phyloP scores from a whole-genome alignment of 2,113 vertebrate species.

The Syrrhaptes paradoxus region DNA sequence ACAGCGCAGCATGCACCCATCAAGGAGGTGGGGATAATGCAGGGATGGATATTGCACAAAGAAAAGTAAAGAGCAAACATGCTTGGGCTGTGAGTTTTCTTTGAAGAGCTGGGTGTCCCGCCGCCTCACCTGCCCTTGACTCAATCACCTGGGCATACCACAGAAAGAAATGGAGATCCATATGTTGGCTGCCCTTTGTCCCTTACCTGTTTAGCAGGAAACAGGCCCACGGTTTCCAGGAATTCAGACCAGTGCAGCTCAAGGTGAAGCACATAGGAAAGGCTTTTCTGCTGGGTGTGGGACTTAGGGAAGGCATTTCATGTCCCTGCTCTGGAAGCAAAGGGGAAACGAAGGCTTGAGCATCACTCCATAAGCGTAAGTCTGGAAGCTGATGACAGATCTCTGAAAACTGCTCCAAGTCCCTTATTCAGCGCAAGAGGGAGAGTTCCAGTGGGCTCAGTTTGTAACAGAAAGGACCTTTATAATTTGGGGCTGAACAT shows the following conservation, averaged over 20 bases:
- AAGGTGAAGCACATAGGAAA: neutral
- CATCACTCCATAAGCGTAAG: neutral
- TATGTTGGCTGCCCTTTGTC: neutral
- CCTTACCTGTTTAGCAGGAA: neutral
- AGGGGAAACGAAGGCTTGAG: neutral
- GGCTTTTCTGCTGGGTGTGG: neutral
- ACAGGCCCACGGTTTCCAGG: neutral
- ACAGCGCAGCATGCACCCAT: accelerated
- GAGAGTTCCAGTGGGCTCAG: neutral
- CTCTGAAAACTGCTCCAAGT: neutral
- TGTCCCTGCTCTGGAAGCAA: neutral
- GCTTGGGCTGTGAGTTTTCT: neutral
- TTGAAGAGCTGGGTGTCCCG: neutral
- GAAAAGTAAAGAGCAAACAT: neutral
- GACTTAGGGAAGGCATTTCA: neutral
- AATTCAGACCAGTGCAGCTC: neutral
- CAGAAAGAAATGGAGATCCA: neutral
- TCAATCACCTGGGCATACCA: neutral
- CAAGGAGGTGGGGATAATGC: neutral
- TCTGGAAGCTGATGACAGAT: neutral
- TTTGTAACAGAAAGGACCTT: neutral
- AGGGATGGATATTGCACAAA: neutral
- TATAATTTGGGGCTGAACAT: neutral
- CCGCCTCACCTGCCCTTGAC: neutral
- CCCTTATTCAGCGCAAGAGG: neutral